Evolutionary conservation across 2,113 vertebrate genomes (phyloP).

Genomic region (Pteropus alecto): DNA sequence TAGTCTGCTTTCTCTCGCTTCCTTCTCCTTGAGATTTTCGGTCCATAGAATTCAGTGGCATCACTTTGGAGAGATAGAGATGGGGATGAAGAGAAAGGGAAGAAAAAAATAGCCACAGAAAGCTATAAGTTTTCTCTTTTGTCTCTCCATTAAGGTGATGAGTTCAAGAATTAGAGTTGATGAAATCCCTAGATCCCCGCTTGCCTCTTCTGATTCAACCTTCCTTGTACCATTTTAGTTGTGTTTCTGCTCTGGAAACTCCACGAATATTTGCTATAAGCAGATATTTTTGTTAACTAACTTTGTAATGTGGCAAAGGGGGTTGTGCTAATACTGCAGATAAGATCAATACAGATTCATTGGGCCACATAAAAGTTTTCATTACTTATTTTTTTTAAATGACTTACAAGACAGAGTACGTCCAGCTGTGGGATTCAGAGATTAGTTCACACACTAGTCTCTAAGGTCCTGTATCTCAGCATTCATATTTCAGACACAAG

Average conservation of each 20-base stretch:
- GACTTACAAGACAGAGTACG: neutral
- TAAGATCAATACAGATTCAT: neutral
- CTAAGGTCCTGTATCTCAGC: neutral
- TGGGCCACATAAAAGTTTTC: neutral
- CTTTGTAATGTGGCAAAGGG: neutral
- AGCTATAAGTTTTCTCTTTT: neutral
- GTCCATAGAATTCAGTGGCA: neutral
- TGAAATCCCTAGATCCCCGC: neutral
- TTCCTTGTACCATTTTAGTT: neutral
- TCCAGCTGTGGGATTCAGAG: neutral
- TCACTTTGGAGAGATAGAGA: neutral
- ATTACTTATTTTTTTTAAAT: neutral
- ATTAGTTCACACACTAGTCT: slow-evolving; percentile 21
- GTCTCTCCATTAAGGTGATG: neutral
- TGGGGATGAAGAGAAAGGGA: neutral
- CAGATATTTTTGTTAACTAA: neutral
- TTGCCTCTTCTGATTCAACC: neutral
- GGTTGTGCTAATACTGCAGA: neutral
- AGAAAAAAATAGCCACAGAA: neutral
- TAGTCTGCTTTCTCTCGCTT: neutral
- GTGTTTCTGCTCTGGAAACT: neutral
- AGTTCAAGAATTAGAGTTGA: neutral
- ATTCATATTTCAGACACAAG: neutral
- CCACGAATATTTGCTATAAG: neutral
- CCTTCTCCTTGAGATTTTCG: neutral